phyloP scores from a whole-genome alignment of 2,113 vertebrate genomes.

The Grantiella picta region DNA sequence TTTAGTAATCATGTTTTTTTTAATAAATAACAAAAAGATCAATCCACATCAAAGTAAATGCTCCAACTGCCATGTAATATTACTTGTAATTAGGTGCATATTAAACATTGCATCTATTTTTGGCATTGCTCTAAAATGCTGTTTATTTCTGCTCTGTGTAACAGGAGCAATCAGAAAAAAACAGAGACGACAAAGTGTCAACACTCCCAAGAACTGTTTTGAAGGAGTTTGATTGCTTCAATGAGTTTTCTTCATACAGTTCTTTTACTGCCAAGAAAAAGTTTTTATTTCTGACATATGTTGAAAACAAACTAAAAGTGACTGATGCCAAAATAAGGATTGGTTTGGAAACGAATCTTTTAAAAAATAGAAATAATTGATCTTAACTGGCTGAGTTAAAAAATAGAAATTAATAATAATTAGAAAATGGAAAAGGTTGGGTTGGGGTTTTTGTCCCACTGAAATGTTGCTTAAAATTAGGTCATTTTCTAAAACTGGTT shows the following conservation, averaged over 20 bases:
- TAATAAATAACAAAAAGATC: background rate
- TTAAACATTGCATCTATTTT: background rate
- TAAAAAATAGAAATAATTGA: background rate
- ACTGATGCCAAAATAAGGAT: background rate
- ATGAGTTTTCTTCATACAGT: background rate
- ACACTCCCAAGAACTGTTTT: background rate
- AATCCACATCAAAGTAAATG: background rate
- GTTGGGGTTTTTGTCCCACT: rapidly evolving
- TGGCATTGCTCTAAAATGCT: background rate
- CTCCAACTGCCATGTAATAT: background rate
- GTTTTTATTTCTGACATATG: background rate
- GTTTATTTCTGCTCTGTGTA: background rate
- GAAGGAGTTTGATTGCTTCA: background rate
- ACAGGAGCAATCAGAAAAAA: background rate
- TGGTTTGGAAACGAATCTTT: background rate
- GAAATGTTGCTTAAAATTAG: background rate
- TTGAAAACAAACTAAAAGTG: background rate
- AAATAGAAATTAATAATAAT: background rate
- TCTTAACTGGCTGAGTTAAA: background rate
- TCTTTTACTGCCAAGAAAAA: background rate
- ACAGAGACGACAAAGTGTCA: background rate
- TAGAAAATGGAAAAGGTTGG: background rate
- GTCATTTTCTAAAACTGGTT: background rate
- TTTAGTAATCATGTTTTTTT: background rate
- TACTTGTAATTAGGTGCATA: background rate